Percentiles rank a stretch among this genome's conserved stretches.
phyloP scores from a whole-genome alignment of 2,888 invertebrate genomes.

The Disparrhopalites patrizii region DNA sequence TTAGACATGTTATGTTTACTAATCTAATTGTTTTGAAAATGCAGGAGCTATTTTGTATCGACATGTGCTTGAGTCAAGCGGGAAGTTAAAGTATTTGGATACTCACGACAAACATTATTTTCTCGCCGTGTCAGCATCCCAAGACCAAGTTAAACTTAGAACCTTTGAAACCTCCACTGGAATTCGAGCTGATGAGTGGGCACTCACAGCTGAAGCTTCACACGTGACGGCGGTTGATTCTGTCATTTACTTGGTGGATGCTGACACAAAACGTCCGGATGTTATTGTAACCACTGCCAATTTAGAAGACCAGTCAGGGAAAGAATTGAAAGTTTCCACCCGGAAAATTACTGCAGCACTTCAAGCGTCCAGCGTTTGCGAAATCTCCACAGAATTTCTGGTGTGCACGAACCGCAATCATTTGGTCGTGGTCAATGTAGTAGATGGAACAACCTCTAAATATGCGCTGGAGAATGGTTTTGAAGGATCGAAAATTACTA shows the following conservation, averaged over 20 bases:
- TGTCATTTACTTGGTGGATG: slow-evolving; percentile 18
- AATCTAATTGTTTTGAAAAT: background rate
- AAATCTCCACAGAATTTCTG: slow-evolving; percentile 33
- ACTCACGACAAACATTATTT: slow-evolving; percentile 55
- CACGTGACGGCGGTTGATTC: slow-evolving; percentile 32
- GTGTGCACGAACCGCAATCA: slow-evolving; percentile 33
- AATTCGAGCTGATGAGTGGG: slow-evolving; percentile 49
- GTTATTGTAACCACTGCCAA: background rate
- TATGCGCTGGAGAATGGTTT: slow-evolving; percentile 29
- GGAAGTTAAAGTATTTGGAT: slow-evolving; percentile 36
- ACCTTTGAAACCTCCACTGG: slow-evolving; percentile 76
- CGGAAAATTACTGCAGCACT: slow-evolving; percentile 24
- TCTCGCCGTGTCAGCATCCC: slow-evolving; percentile 63
- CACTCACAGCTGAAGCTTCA: slow-evolving; percentile 17
- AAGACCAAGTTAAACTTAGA: slow-evolving; percentile 61
- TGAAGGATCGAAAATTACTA: slow-evolving; percentile 31
- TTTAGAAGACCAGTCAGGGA: background rate
- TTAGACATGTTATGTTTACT: background rate
- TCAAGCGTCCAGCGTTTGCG: slow-evolving; percentile 23
- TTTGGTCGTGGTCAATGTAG: slow-evolving; percentile 35
- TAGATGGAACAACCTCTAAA: slow-evolving; percentile 34
- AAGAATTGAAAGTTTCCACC: background rate
- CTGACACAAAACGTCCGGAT: slow-evolving; percentile 7
- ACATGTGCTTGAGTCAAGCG: slow-evolving; percentile 66
- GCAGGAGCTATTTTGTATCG: slow-evolving; percentile 76